A percentile compares a stretch with the other conserved stretches of the same genome.
Conservation (phyloP, 2,113 vertebrate genomes). For the Cyprinus carpio region DNA sequence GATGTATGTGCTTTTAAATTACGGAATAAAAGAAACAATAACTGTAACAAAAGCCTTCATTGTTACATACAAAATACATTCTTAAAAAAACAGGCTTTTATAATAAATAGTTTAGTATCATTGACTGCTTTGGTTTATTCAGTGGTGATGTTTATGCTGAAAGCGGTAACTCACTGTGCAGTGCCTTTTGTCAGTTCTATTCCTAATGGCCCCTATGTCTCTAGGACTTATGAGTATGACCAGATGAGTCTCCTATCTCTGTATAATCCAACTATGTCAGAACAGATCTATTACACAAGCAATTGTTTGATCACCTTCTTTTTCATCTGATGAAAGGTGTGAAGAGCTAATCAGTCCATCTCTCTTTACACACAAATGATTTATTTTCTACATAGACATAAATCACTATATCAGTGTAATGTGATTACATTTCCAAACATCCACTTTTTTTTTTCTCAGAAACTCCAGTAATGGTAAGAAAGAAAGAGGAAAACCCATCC, state of each 20-base stretch:
- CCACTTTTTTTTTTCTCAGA: background rate
- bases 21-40: background rate
- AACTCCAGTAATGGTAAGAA: conserved; percentile 23
- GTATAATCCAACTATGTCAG: conserved; percentile 32
- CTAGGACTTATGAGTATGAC: conserved; percentile 24
- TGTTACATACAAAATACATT: background rate
- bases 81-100: background rate
- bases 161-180: background rate
- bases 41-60: background rate
- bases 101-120: background rate
- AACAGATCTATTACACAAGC: conserved; percentile 60
- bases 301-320: conserved; percentile 51
- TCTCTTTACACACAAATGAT: conserved; percentile 50
- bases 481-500: conserved; percentile 26
- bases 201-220: conserved; percentile 55
- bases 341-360: conserved; percentile 61
- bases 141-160: background rate
- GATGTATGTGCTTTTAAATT: background rate
- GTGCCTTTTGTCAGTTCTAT: conserved; percentile 24
- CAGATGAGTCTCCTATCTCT: conserved; percentile 39
- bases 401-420: conserved; percentile 58
- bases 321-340: conserved; percentile 56
- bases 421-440: conserved; percentile 56
- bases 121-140: background rate
- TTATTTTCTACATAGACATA: conserved; percentile 48